Evolutionary conservation across 2,888 invertebrate species (phyloP), one percentile per base, ranked within the genome.

Genomic region (Ochropacha duplaris): DNA sequence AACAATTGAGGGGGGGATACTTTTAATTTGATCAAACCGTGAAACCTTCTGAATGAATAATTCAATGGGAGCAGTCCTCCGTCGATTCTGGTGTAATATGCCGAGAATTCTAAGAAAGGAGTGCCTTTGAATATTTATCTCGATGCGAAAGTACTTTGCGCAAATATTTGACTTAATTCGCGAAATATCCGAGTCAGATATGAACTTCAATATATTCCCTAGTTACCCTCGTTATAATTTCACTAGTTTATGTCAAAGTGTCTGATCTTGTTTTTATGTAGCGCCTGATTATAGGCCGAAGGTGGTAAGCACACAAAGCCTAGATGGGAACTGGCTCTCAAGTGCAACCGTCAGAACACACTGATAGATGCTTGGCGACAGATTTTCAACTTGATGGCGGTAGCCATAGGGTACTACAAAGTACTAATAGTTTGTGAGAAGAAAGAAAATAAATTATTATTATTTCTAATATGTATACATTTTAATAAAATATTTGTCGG

Each of bases 41-140:
- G 68, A 66, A 71, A 62, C 68, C 67, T 69, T 62, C 60, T 57
- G 59, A 66, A 76, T 78, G 70, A 78, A 76, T 79, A 65, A 78
- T 78, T 76, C 76, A 76, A 64, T 67, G 61, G n/a, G 36, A 36
- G 58, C 56, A 44, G 55, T 56, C 57, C 57, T 63, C 54, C 56
- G 50, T 55, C 65, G 59, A 66, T 66, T 65, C 65, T 55, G 57
- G 58, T 63, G 61, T 69, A 64, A 71, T 68, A 66, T 64, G 59
- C 59, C 57, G 59, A 57, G 58, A 67, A 65, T 69, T 60, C 56
- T 66, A 58, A 64, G 66, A 67, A 67, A 72, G 62, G 67, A 70
- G 64, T 68, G 64, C 65, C 61, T 69, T 59, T 72, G 69, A 74
- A 76, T 76, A 76, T 76, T 71, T 72, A 74, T 69, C 65, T 56